phyloP scores from a whole-genome alignment of 2,888 invertebrate species.

The Adelognathus sp. region DNA sequence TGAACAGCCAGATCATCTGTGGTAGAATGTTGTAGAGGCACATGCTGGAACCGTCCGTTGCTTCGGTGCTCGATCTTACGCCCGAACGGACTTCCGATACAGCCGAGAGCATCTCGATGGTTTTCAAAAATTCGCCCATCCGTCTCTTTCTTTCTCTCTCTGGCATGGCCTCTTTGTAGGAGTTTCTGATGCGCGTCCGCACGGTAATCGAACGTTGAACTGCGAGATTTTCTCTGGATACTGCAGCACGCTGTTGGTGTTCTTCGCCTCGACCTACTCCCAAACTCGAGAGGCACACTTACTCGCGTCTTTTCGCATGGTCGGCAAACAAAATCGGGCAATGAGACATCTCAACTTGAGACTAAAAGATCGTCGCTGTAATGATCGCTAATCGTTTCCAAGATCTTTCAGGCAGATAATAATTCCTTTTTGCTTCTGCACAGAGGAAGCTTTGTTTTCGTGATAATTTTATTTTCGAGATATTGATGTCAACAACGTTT shows the following conservation, averaged over 20 bases:
- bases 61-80: slow-evolving; percentile 50
- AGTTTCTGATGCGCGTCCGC: slow-evolving; percentile 25
- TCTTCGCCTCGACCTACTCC: slow-evolving; percentile 47
- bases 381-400: neutral
- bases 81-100: slow-evolving; percentile 41
- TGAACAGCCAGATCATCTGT: slow-evolving; percentile 39
- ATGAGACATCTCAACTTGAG: neutral
- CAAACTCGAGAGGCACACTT: slow-evolving; percentile 17
- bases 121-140: slow-evolving; percentile 46
- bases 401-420: too few relatives aligned
- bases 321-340: slow-evolving; percentile 21
- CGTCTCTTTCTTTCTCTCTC: neutral
- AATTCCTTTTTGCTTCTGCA: too few relatives aligned
- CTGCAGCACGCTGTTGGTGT: slow-evolving; percentile 12
- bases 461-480: too few relatives aligned
- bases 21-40: neutral
- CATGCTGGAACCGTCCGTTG: slow-evolving; percentile 1
- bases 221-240: slow-evolving; percentile 29
- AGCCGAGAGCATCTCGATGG: slow-evolving; percentile 25
- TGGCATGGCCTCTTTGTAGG: slow-evolving; percentile 15
- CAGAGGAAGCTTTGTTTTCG: too few relatives aligned
- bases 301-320: slow-evolving; percentile 18
- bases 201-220: slow-evolving; percentile 54
- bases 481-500: too few relatives aligned
- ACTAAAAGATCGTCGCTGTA: neutral